Conservation (phyloP, 2,888 invertebrate species). For the Sarcophaga subvicina region DNA sequence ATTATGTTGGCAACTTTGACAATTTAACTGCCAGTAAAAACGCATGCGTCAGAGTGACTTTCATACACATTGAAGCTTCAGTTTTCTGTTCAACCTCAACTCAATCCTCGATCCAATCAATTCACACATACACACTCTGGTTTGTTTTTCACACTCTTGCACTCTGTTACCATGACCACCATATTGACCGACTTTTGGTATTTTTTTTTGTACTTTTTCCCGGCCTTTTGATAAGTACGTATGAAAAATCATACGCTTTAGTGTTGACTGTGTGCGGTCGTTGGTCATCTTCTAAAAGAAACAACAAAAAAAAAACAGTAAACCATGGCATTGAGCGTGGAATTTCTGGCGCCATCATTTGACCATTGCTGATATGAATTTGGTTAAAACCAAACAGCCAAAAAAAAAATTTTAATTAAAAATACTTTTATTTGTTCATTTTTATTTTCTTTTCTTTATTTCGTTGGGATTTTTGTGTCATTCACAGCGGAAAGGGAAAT, state of each 20-base stretch:
- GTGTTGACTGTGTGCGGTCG: constrained; percentile 66
- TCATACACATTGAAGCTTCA: constrained; percentile 31
- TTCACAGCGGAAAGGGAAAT: constrained; percentile 60
- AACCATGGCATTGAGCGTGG: constrained; percentile 58
- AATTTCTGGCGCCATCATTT: constrained; percentile 67
- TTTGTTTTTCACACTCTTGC: constrained; percentile 36
- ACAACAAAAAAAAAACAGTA: background rate
- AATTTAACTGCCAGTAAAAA: background rate
- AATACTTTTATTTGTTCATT: constrained; percentile 34
- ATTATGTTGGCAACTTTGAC: background rate
- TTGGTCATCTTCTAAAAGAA: constrained; percentile 31
- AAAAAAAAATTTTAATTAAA: constrained; percentile 64
- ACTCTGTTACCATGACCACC: constrained; percentile 28
- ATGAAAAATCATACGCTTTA: constrained; percentile 53
- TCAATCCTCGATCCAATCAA: background rate
- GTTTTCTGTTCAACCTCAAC: constrained; percentile 6
- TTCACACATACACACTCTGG: constrained; percentile 14
- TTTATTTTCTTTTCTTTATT: background rate
- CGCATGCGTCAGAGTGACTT: constrained; percentile 47
- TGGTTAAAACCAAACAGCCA: constrained; percentile 26
- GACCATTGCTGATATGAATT: constrained; percentile 62
- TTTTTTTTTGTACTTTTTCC: constrained; percentile 15
- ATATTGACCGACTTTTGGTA: constrained; percentile 29
- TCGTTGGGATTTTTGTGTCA: background rate
- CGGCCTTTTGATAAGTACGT: constrained; percentile 52